phyloP scores from a whole-genome alignment of 2,113 vertebrate species.

The rat (Rattus norvegicus) region GRCr8 NC_086029.1:50181001-50181500 shows the following conservation, averaged over 20 bases:
- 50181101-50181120: background rate
- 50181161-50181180: background rate
- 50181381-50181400: fast-evolving
- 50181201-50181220: background rate
- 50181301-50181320: background rate
- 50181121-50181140: background rate
- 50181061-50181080: background rate
- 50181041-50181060: fast-evolving
- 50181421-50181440: background rate
- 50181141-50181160: fast-evolving
- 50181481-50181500: background rate
- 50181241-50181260: background rate
- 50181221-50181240: fast-evolving
- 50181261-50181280: background rate
- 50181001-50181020: background rate
- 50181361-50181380: background rate
- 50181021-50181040: background rate
- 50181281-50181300: background rate
- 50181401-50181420: background rate
- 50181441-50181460: fast-evolving
- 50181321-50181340: background rate
- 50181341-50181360: background rate
- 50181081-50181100: background rate
- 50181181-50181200: fast-evolving
- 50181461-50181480: background rate